A percentile compares a stretch with the other conserved stretches of the same genome.
These are phyloP conservation scores for Drosophila nigricruria DNA, from an alignment of 2,888 invertebrate genomes.

Conservation along the genomic window DNA sequence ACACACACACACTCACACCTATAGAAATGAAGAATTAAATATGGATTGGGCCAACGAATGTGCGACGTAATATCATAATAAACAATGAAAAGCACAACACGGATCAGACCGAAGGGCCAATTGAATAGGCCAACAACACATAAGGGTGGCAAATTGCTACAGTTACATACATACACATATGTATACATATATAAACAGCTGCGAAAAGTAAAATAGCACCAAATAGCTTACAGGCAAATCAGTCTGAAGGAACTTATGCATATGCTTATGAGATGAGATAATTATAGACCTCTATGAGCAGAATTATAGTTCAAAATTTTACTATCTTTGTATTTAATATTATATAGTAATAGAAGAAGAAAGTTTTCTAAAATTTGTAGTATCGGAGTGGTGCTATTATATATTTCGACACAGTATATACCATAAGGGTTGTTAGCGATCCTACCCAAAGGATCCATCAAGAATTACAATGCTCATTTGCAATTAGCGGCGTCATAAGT, in stretches of 20 bases:
- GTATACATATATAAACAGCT: not conserved
- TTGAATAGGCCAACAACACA: not conserved
- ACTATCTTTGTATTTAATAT: too few species aligned
- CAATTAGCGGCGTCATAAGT: conserved; percentile 39
- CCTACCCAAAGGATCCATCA: conserved; percentile 8
- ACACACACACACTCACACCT: conserved; percentile 69
- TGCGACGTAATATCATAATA: conserved; percentile 37
- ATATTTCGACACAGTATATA: too few species aligned
- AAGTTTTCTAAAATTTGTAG: too few species aligned
- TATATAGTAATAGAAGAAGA: too few species aligned
- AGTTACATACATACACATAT: not conserved
- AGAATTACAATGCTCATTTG: conserved; percentile 11
- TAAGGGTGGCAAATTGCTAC: conserved; percentile 30
- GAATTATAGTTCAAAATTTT: too few species aligned
- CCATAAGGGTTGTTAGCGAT: conserved; percentile 37
- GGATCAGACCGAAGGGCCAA: not conserved
- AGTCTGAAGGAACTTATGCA: not conserved
- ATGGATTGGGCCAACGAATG: conserved; percentile 29
- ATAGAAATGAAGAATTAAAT: conserved; percentile 43
- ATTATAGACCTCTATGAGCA: too few species aligned
- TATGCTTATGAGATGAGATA: too few species aligned
- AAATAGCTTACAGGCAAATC: too few species aligned
- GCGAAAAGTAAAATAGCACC: not conserved
- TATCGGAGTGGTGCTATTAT: too few species aligned
- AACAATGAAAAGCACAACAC: conserved; percentile 10